A percentile compares a stretch with the other conserved stretches of the same genome.
phyloP scores from a whole-genome alignment of 1,140 invertebrate species.

The Caenorhabditis brenneri region DNA sequence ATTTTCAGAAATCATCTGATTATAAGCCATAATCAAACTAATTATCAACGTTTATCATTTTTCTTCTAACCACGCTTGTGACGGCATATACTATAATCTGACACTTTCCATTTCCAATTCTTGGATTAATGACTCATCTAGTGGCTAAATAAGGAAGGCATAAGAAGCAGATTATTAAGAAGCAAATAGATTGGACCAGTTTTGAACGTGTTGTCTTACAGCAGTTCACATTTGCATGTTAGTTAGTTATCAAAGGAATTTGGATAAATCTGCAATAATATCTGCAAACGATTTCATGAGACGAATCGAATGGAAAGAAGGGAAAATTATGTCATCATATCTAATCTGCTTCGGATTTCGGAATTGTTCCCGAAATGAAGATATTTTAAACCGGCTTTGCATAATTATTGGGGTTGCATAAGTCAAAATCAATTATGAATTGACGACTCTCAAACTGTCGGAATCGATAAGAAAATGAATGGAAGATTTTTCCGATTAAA shows the following conservation, averaged over 20 bases:
- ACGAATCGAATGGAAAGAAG: neutral
- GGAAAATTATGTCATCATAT: conserved; percentile 38
- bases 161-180: neutral
- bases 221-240: neutral
- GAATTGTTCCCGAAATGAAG: conserved; percentile 15
- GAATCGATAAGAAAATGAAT: neutral
- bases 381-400: conserved; percentile 13
- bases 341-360: conserved; percentile 33
- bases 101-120: neutral
- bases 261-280: conserved; percentile 11
- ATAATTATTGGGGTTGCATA: conserved; percentile 39
- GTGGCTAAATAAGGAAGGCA: neutral
- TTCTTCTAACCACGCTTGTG: too few relatives aligned
- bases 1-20: too few relatives aligned
- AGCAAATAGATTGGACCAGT: conserved; percentile 35
- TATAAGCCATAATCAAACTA: too few relatives aligned
- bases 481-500: conserved; percentile 3
- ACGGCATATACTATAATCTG: neutral
- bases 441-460: neutral
- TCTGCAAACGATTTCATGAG: neutral
- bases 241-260: conserved; percentile 1
- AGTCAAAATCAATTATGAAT: conserved; percentile 43
- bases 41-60: too few relatives aligned
- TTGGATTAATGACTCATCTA: neutral
- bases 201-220: neutral